Conservation (phyloP, 2,888 invertebrate species). For the Drosophila prolongata region DNA sequence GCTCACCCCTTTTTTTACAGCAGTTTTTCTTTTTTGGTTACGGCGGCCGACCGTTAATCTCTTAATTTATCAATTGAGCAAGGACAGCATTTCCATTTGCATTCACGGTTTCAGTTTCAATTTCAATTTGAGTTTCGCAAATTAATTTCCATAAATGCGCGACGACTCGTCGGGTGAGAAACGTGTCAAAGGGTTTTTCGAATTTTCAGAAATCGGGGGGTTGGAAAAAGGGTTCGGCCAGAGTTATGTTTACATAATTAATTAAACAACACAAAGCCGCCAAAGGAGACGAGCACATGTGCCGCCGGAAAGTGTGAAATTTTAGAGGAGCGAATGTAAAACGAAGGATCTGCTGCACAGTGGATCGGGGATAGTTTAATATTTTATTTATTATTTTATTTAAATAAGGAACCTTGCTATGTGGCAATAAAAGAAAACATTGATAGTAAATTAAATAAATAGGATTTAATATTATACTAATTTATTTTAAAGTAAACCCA, state of each 20-base stretch:
- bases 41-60: conserved; percentile 73
- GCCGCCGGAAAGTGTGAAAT: conserved; percentile 31
- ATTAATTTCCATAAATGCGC: conserved; percentile 81
- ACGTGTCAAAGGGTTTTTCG: conserved; percentile 45
- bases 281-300: conserved; percentile 49
- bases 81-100: conserved; percentile 18
- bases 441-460: too few species aligned
- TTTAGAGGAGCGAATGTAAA: conserved; percentile 13
- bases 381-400: too few species aligned
- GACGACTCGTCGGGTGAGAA: conserved; percentile 48
- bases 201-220: conserved; percentile 39
- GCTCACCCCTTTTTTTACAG: conserved; percentile 21
- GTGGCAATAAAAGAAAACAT: too few species aligned
- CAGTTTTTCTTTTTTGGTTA: conserved; percentile 45
- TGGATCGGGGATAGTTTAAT: background rate
- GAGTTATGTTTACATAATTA: conserved; percentile 69
- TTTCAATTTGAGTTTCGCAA: conserved; percentile 72
- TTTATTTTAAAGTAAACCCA: too few species aligned
- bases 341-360: conserved; percentile 17
- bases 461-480: too few species aligned
- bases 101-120: conserved; percentile 40
- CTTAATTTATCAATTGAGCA: conserved; percentile 79
- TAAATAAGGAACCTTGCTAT: too few species aligned
- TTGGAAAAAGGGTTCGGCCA: conserved; percentile 49
- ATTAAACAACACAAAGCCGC: conserved; percentile 77